Evolutionary conservation across 2,888 invertebrate species (phyloP).

Genomic region (Sthenelais limicola): DNA sequence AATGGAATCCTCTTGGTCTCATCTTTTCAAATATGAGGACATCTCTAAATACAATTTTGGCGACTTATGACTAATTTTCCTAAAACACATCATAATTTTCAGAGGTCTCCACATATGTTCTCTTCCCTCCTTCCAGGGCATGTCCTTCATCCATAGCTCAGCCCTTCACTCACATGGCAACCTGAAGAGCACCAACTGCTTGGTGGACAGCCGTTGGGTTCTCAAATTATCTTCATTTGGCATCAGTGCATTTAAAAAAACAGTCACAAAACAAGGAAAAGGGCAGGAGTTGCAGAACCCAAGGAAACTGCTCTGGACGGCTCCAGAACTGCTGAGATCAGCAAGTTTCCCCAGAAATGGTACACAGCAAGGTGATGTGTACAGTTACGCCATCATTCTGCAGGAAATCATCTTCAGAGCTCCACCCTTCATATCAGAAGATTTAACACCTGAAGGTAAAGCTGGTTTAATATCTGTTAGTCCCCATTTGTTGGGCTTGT

Average conservation of each 20-base stretch:
- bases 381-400: constrained; percentile 90
- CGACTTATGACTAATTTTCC: too few species aligned
- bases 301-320: constrained; percentile 57
- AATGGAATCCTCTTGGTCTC: too few species aligned
- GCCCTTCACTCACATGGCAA: constrained; percentile 80
- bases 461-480: too few species aligned
- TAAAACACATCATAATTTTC: too few species aligned
- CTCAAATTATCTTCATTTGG: constrained; percentile 89
- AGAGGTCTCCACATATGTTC: too few species aligned
- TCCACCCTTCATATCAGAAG: constrained; percentile 54
- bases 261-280: too few species aligned
- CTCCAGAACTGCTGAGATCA: constrained; percentile 59
- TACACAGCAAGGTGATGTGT: constrained; percentile 76
- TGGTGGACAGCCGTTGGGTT: constrained; percentile 90
- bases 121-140: too few species aligned
- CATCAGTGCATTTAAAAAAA: constrained; percentile 76
- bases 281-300: neutral
- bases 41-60: too few species aligned
- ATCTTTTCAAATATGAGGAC: too few species aligned
- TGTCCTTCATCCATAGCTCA: constrained; percentile 32
- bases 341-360: constrained; percentile 56
- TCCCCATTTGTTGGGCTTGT: too few species aligned
- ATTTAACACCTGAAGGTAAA: constrained; percentile 29
- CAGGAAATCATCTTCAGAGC: constrained; percentile 84
- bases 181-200: constrained; percentile 86